Evolutionary conservation across 2,113 vertebrate species (phyloP).

Genomic region (Ginglymostoma cirratum): DNA sequence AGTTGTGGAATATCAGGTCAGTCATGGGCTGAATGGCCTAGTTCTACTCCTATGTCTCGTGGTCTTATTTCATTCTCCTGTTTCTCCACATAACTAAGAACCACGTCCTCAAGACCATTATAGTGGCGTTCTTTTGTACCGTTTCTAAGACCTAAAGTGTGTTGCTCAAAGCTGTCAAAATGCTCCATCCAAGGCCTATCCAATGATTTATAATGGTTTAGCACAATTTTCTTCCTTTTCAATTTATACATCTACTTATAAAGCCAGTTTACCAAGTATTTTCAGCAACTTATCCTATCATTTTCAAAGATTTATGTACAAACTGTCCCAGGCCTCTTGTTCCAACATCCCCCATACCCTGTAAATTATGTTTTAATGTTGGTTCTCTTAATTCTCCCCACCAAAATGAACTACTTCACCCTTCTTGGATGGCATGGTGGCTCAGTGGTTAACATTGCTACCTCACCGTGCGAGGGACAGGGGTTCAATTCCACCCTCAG

Average conservation of each 20-base stretch:
- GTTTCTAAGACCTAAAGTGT: not conserved
- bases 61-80: too few species aligned
- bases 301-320: not conserved
- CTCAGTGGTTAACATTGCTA: too few species aligned
- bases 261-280: not conserved
- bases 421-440: not conserved
- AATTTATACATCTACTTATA: not conserved
- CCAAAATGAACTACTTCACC: not conserved
- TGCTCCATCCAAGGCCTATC: not conserved
- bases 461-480: too few species aligned
- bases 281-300: not conserved
- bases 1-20: too few species aligned
- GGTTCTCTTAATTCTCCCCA: not conserved
- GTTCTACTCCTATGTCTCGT: too few species aligned
- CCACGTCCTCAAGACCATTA: not conserved
- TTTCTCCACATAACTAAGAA: not conserved
- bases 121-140: not conserved
- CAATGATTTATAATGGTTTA: not conserved
- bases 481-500: too few species aligned
- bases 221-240: not conserved
- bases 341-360: not conserved
- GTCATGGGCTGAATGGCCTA: too few species aligned
- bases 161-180: not conserved
- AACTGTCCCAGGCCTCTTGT: not conserved
- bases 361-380: not conserved